Evolutionary conservation across 2,888 invertebrate species (phyloP).

Genomic region (Proisotoma minuta): DNA sequence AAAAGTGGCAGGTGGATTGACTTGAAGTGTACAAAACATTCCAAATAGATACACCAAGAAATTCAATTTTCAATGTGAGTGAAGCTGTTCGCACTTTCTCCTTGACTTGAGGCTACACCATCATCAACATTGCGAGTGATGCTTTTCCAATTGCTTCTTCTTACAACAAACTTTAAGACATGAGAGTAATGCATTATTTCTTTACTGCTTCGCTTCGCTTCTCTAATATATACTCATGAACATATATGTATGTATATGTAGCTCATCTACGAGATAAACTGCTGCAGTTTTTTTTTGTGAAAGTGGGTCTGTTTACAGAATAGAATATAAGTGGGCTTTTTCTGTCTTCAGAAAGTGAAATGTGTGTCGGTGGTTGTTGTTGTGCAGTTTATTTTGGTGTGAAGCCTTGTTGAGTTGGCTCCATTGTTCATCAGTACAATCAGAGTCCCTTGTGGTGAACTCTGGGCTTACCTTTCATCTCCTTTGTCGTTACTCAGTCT

Average conservation of each 20-base stretch:
- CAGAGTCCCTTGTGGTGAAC: slow-evolving; percentile 28
- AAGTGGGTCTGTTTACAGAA: too few relatives aligned
- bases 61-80: not conserved
- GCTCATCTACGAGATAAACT: too few relatives aligned
- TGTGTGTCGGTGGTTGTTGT: not conserved
- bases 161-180: too few relatives aligned
- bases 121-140: not conserved
- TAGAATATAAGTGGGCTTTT: too few relatives aligned
- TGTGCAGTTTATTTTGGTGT: not conserved
- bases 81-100: not conserved
- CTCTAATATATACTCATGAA: too few relatives aligned
- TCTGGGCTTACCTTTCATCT: not conserved
- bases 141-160: not conserved
- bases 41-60: slow-evolving; percentile 5
- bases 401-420: not conserved
- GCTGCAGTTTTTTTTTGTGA: too few relatives aligned
- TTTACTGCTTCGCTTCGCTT: too few relatives aligned
- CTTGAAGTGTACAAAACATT: slow-evolving; percentile 1
- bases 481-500: not conserved
- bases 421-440: slow-evolving; percentile 33
- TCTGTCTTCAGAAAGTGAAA: too few relatives aligned
- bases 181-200: too few relatives aligned
- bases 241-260: too few relatives aligned
- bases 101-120: not conserved
- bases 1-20: not conserved